Conservation (phyloP, 2,113 vertebrate genomes). For the Pipra filicauda region DNA sequence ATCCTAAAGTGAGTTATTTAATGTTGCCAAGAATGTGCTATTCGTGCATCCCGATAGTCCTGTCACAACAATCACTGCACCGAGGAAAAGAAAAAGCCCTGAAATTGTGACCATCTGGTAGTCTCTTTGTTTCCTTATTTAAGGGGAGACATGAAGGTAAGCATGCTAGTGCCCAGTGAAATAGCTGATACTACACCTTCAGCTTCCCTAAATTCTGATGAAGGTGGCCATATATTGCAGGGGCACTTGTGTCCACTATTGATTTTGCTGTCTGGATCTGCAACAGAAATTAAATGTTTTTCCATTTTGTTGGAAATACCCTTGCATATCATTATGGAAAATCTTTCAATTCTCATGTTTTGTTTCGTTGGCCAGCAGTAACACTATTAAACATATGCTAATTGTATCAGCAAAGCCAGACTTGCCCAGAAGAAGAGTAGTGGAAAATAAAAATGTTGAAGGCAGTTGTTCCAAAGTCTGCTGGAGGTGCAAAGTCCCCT, state of each 20-base stretch:
- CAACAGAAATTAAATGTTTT: background rate
- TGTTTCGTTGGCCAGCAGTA: background rate
- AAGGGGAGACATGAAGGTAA: background rate
- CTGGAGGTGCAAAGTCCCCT: background rate
- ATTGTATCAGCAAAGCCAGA: background rate
- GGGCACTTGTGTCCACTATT: constrained; percentile 63
- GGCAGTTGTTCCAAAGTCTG: background rate
- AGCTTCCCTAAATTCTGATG: constrained; percentile 73
- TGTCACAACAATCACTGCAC: background rate
- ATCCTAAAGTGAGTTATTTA: background rate
- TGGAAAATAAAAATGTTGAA: background rate
- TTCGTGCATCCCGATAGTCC: background rate
- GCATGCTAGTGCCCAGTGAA: background rate
- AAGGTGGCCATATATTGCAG: constrained; percentile 64
- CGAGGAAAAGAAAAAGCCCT: background rate
- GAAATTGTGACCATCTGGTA: background rate
- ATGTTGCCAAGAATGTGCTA: background rate
- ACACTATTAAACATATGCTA: background rate
- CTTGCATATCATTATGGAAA: background rate
- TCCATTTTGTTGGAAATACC: background rate
- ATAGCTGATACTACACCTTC: constrained; percentile 59
- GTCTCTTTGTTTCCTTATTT: background rate
- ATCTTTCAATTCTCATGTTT: background rate
- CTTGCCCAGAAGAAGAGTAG: background rate
- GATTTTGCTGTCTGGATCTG: constrained; percentile 78